These are phyloP conservation scores for Platyura marginata DNA, from an alignment of 1,140 invertebrate species.

Conservation along the genomic window DNA sequence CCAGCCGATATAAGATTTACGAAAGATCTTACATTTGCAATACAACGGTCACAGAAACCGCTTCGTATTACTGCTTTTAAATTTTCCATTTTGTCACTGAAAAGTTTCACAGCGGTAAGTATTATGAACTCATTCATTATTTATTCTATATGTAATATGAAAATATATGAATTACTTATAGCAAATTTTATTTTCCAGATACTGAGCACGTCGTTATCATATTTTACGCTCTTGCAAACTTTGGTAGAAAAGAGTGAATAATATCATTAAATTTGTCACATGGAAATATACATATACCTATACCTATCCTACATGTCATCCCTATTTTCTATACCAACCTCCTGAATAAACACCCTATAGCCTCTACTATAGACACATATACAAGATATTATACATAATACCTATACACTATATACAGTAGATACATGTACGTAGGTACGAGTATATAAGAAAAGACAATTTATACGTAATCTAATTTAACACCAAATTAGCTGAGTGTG, in stretches of 20 bases:
- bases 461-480: too few species aligned
- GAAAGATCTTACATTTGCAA: constrained; percentile 14
- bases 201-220: background rate
- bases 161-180: background rate
- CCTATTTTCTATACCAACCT: too few species aligned
- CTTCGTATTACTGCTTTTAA: constrained; percentile 19
- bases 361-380: too few species aligned
- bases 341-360: too few species aligned
- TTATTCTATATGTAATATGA: background rate
- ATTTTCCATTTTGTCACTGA: constrained; percentile 18
- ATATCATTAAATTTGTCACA: too few species aligned
- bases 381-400: too few species aligned
- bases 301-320: too few species aligned
- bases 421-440: too few species aligned
- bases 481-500: too few species aligned
- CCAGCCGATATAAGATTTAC: constrained; percentile 9
- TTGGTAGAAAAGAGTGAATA: background rate
- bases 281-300: too few species aligned
- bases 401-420: too few species aligned
- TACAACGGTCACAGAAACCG: constrained; percentile 17
- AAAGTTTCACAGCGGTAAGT: constrained; percentile 18
- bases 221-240: background rate
- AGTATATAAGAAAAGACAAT: too few species aligned
- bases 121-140: background rate
- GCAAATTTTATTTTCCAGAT: constrained; percentile 1